These are phyloP conservation scores for Pyrrhia umbra DNA, from an alignment of 2,888 invertebrate genomes.

Conservation along the genomic window DNA sequence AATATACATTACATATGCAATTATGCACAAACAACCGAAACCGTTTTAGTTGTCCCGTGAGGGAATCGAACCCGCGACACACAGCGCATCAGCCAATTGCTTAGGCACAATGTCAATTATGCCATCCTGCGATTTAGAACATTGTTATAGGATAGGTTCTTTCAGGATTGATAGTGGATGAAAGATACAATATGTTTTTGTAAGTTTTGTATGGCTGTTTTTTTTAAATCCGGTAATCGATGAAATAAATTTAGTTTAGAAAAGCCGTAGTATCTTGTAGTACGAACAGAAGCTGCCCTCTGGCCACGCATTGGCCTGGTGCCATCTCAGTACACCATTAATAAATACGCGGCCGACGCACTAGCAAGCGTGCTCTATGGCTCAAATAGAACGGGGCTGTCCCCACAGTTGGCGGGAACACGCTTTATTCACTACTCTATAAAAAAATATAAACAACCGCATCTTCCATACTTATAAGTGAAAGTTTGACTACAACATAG, in stretches of 20 bases:
- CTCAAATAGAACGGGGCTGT: constrained; percentile 77
- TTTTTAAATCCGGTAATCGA: not conserved
- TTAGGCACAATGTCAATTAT: too few relatives aligned
- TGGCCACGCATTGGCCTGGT: constrained; percentile 63
- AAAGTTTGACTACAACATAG: not conserved
- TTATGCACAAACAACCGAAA: too few relatives aligned
- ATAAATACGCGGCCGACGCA: constrained; percentile 59
- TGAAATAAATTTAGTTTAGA: not conserved
- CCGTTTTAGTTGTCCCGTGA: too few relatives aligned
- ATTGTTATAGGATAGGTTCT: too few relatives aligned
- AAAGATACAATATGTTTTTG: too few relatives aligned
- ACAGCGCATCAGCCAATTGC: too few relatives aligned
- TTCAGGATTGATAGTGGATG: too few relatives aligned
- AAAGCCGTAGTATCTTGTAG: constrained; percentile 40
- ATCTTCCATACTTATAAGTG: not conserved
- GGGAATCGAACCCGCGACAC: too few relatives aligned
- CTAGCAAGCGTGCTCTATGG: constrained; percentile 43
- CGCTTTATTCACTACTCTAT: constrained; percentile 8
- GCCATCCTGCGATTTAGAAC: too few relatives aligned
- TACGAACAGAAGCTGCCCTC: constrained; percentile 49
- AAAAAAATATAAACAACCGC: constrained; percentile 14
- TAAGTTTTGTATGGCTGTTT: not conserved
- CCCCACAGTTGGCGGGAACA: constrained; percentile 56
- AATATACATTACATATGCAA: too few relatives aligned
- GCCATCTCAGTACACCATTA: constrained; percentile 68